Conservation (phyloP, 2,113 vertebrate genomes). For the Erythrolamprus reginae region DNA sequence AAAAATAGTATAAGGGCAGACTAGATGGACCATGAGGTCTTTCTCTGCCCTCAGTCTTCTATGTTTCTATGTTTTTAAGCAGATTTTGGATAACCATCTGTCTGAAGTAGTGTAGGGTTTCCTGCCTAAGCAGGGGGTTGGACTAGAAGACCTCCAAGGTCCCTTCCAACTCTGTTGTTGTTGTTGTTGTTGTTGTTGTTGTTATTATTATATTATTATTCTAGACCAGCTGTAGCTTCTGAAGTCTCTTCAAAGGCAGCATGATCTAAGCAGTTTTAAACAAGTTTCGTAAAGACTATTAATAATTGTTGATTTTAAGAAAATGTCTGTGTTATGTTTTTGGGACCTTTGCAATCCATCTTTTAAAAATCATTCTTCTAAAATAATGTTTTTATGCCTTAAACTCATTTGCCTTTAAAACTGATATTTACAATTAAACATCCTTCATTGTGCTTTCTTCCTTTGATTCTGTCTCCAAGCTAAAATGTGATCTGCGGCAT, state of each 20-base stretch:
- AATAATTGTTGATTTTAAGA: constrained; percentile 38
- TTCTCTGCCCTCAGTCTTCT: too few relatives aligned
- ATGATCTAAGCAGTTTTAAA: background rate
- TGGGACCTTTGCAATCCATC: constrained; percentile 55
- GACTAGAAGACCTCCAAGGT: too few relatives aligned
- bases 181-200: too few relatives aligned
- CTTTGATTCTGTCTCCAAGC: constrained; percentile 53
- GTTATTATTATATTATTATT: too few relatives aligned
- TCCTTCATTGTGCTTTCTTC: constrained; percentile 50
- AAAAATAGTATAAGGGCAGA: too few relatives aligned
- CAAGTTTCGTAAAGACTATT: constrained; percentile 19
- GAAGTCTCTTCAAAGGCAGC: background rate
- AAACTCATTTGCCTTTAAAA: constrained; percentile 61
- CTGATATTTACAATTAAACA: constrained; percentile 57
- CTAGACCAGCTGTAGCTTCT: background rate
- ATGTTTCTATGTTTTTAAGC: too few relatives aligned
- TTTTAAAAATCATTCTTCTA: constrained; percentile 52
- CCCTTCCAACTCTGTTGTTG: too few relatives aligned
- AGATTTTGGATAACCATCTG: too few relatives aligned
- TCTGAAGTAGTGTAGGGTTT: too few relatives aligned
- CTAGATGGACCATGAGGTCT: too few relatives aligned
- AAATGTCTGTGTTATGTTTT: constrained; percentile 49
- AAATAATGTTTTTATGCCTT: constrained; percentile 41
- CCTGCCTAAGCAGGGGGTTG: too few relatives aligned
- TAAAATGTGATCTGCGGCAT: constrained; percentile 43